phyloP scores from a whole-genome alignment of 1,140 invertebrate species.

The Bombyx mori region DNA sequence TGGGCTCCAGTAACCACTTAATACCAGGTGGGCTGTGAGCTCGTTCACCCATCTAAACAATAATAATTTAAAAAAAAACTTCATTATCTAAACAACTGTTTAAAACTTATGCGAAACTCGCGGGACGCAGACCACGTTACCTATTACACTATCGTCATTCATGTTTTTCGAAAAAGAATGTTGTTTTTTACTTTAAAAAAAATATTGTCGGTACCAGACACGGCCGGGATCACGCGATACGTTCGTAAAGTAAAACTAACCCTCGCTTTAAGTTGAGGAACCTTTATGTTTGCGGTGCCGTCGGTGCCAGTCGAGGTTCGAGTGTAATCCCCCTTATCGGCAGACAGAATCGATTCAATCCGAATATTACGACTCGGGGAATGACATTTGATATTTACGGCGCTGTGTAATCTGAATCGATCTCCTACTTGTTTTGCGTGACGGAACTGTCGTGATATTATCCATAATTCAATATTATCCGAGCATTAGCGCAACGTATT shows the following conservation, averaged over 20 bases:
- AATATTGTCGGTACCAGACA: constrained; percentile 27
- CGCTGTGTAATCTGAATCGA: constrained; percentile 52
- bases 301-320: constrained; percentile 53
- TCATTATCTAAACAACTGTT: constrained; percentile 8
- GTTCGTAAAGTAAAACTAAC: constrained; percentile 26
- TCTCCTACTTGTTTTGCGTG: constrained; percentile 49
- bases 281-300: constrained; percentile 46
- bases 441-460: constrained; percentile 24
- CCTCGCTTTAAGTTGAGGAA: constrained; percentile 39
- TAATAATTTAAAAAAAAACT: neutral
- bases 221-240: constrained; percentile 44
- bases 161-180: constrained; percentile 23
- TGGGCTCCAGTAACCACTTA: no score
- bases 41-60: no score
- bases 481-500: no score
- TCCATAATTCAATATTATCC: neutral
- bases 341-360: constrained; percentile 63
- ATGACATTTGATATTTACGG: constrained; percentile 68
- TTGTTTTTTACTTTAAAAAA: no score
- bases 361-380: constrained; percentile 60
- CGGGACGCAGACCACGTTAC: neutral
- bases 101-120: constrained; percentile 10
- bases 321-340: constrained; percentile 58
- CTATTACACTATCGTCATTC: constrained; percentile 19
- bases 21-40: no score